Percentiles rank a stretch among this genome's conserved stretches.
phyloP scores from a whole-genome alignment of 2,888 invertebrate genomes.

The Athalia circularis region DNA sequence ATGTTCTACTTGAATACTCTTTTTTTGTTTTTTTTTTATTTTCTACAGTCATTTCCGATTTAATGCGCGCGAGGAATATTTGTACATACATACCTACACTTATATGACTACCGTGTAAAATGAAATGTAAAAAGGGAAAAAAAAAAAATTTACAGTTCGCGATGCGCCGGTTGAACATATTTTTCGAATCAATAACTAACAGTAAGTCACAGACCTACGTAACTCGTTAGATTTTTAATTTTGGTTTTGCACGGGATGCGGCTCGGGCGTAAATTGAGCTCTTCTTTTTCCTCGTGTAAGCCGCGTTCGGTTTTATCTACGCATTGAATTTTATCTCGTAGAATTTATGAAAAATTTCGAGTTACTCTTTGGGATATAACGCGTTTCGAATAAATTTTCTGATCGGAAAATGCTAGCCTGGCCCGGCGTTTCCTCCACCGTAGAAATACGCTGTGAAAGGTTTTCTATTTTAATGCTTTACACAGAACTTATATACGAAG shows the following conservation, averaged over 20 bases:
- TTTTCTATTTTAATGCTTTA: constrained; percentile 33
- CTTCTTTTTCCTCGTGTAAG: neutral
- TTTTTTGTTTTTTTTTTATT: neutral
- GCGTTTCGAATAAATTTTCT: constrained; percentile 12
- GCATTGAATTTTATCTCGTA: neutral
- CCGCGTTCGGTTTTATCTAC: constrained; percentile 6
- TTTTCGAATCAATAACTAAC: too few relatives aligned
- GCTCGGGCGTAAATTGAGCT: too few relatives aligned
- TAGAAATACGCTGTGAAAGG: constrained; percentile 19
- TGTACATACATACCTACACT: too few relatives aligned
- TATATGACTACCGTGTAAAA: too few relatives aligned
- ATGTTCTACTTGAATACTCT: neutral
- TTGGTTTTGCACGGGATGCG: neutral
- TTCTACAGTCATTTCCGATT: constrained; percentile 3
- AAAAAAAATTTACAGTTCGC: too few relatives aligned
- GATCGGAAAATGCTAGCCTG: neutral
- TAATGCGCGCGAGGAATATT: neutral
- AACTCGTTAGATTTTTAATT: neutral
- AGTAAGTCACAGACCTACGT: too few relatives aligned
- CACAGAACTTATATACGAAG: neutral
- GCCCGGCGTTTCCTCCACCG: too few relatives aligned
- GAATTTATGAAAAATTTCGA: constrained; percentile 6
- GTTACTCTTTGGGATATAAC: neutral
- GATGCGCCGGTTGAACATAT: too few relatives aligned
- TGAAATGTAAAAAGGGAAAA: too few relatives aligned